Percentiles rank a stretch among this genome's conserved stretches.
Conservation (phyloP, 2,113 vertebrate species). For the Phaethornis superciliosus region DNA sequence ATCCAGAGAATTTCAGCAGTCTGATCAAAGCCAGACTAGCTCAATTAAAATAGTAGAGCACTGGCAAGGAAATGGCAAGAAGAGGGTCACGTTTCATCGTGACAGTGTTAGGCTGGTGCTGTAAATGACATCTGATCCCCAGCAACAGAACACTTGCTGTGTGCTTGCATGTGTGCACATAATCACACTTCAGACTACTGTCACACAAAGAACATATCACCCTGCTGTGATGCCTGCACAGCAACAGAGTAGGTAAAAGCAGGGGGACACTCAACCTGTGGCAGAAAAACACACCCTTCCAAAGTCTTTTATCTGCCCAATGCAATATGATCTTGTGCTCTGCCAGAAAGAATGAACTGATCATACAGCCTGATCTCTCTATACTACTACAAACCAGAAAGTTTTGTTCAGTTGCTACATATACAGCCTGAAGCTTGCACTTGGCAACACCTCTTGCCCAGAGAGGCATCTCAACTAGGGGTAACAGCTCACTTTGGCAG, state of each 20-base stretch:
- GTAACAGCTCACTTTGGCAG: neutral
- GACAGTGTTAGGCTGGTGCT: neutral
- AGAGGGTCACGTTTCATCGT: neutral
- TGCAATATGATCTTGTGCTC: neutral
- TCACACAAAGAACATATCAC: neutral
- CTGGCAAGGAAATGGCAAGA: neutral
- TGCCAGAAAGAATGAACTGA: slow-evolving; percentile 9
- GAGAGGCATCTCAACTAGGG: neutral
- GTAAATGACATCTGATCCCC: neutral
- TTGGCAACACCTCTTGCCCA: neutral
- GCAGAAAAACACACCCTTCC: neutral
- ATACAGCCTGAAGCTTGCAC: slow-evolving; percentile 2
- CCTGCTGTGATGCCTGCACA: neutral
- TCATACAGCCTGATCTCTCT: neutral
- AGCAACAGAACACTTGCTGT: neutral
- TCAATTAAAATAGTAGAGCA: neutral
- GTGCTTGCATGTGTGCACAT: neutral
- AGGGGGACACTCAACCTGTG: neutral
- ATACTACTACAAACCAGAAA: neutral
- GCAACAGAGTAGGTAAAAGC: neutral
- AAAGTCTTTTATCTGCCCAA: slow-evolving; percentile 8
- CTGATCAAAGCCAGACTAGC: neutral
- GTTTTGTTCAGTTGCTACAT: neutral
- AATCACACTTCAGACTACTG: neutral
- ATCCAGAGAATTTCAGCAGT: neutral